Base-by-base conservation (phyloP, 1,140 invertebrate genomes). In the Aporrectodea caliginosa region DNA sequence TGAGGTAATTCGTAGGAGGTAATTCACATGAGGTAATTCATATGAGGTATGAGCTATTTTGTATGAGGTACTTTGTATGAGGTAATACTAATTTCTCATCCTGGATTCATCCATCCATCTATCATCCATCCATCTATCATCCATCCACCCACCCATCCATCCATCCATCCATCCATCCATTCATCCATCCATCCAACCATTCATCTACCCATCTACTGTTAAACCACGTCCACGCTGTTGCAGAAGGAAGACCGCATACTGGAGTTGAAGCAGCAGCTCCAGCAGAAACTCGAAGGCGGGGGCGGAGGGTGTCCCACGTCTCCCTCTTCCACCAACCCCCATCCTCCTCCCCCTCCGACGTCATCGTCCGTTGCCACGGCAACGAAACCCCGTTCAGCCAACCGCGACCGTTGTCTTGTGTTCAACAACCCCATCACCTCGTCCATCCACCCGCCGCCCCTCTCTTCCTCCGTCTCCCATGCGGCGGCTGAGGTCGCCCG, bases 161-260 rank as follows among this genome's bases (percentile, higher is more conserved):
- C n/a, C n/a, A n/a, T n/a, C n/a, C n/a, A n/a, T n/a, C n/a, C n/a
- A n/a, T n/a, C n/a, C n/a, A n/a, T n/a, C n/a, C n/a, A n/a, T n/a
- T n/a, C n/a, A n/a, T n/a, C n/a, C n/a, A n/a, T n/a, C n/a, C n/a
- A n/a, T n/a, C n/a, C n/a, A n/a, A n/a, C n/a, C n/a, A n/a, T n/a
- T n/a, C n/a, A n/a, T n/a, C n/a, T n/a, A n/a, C n/a, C n/a, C n/a
- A n/a, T n/a, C n/a, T n/a, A n/a, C n/a, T n/a, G n/a, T n/a, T n/a
- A n/a, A n/a, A n/a, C n/a, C n/a, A n/a, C n/a, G n/a, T n/a, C n/a
- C n/a, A n/a, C n/a, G n/a, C n/a, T n/a, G n/a, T 81, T 88, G 22
- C 89, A 96, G 94, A 95, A 96, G 90, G 94, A 96, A 88, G 94
- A 95, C 83, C 93, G 93, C 84, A 94, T 96, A 70, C 92, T 92